Conservation (phyloP, 2,888 invertebrate species). For the Eudemis profundana region DNA sequence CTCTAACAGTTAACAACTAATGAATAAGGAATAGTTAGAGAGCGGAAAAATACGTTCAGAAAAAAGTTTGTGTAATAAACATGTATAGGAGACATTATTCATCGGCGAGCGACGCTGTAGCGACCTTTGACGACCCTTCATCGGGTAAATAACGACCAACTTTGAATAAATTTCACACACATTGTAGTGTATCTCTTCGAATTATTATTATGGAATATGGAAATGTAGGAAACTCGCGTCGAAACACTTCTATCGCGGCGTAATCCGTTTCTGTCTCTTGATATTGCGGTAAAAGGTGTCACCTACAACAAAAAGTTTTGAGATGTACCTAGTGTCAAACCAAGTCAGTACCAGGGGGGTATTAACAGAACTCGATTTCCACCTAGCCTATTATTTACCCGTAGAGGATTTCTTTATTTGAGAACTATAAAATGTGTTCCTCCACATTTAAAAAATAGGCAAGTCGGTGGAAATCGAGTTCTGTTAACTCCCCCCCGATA, state of each 20-base stretch:
- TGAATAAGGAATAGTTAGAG: constrained; percentile 31
- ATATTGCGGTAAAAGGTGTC: constrained; percentile 30
- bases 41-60: constrained; percentile 25
- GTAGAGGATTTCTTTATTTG: too few species aligned
- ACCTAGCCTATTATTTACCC: too few species aligned
- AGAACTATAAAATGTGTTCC: too few species aligned
- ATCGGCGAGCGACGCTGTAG: constrained; percentile 46
- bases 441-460: too few species aligned
- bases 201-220: constrained; percentile 32
- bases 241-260: constrained; percentile 34
- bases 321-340: too few species aligned
- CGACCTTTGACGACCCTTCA: constrained; percentile 51
- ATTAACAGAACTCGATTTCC: too few species aligned
- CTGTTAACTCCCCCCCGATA: too few species aligned
- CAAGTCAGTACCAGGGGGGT: too few species aligned
- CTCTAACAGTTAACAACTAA: constrained; percentile 17
- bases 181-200: constrained; percentile 43
- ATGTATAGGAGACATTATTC: constrained; percentile 29
- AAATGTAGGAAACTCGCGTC: constrained; percentile 27
- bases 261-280: constrained; percentile 38
- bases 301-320: too few species aligned
- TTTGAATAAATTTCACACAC: constrained; percentile 63
- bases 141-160: constrained; percentile 55
- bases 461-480: too few species aligned
- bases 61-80: constrained; percentile 22